These are phyloP conservation scores for Dinomys branickii DNA, from an alignment of 2,113 vertebrate species.

Conservation along the genomic window DNA sequence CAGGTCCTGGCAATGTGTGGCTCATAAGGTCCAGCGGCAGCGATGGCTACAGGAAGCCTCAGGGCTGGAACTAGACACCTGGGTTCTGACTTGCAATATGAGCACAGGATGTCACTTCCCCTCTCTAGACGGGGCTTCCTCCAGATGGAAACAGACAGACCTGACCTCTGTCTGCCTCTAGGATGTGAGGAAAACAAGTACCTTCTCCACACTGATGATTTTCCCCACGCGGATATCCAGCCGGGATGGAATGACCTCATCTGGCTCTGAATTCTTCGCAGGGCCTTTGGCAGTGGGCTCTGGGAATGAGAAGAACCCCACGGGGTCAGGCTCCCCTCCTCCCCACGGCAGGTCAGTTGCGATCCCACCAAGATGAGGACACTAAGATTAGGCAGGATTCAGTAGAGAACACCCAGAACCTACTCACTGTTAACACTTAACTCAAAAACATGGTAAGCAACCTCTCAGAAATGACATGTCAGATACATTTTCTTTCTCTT, in stretches of 20 bases:
- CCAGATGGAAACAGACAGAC: slow-evolving; percentile 58
- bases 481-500: neutral
- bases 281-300: slow-evolving; percentile 89
- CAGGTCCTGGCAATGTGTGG: slow-evolving; percentile 21
- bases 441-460: neutral
- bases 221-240: slow-evolving; percentile 97
- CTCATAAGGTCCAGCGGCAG: neutral
- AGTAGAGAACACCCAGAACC: neutral
- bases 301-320: slow-evolving; percentile 73
- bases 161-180: neutral
- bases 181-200: slow-evolving; percentile 56
- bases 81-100: slow-evolving; percentile 46
- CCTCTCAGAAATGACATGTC: neutral
- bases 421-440: neutral
- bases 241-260: slow-evolving; percentile 91
- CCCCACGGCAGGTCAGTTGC: neutral
- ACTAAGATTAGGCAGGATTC: neutral
- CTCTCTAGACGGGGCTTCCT: slow-evolving; percentile 52
- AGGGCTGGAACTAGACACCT: slow-evolving; percentile 30
- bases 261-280: slow-evolving; percentile 87
- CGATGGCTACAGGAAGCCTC: neutral
- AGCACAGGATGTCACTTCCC: slow-evolving; percentile 45
- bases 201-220: slow-evolving; percentile 94
- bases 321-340: neutral
- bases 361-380: neutral